These are phyloP conservation scores for Sebastes elongatus DNA, from an alignment of 2,797 vertebrate genomes.

Conservation along the genomic window DNA sequence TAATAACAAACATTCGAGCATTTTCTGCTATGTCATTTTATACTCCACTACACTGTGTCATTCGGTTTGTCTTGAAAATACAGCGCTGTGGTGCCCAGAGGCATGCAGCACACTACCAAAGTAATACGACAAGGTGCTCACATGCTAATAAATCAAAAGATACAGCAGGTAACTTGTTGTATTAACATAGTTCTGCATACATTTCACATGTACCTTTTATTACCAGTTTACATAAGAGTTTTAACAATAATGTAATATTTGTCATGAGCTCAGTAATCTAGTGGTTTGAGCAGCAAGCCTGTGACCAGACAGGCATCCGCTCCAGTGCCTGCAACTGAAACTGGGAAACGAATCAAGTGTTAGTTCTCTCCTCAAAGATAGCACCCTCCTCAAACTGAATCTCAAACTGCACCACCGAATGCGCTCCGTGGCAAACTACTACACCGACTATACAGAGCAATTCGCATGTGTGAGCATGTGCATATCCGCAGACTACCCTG, in stretches of 20 bases:
- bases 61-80: not conserved
- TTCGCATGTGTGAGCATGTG: not conserved
- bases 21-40: not conserved
- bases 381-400: not conserved
- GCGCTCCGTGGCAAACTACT: not conserved
- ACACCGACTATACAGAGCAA: not conserved
- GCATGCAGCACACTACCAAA: not conserved
- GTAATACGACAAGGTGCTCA: not conserved
- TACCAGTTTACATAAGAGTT: not conserved
- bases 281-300: conserved; percentile 1
- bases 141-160: not conserved
- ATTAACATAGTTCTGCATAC: not conserved
- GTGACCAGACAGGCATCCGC: not conserved
- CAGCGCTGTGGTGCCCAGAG: not conserved
- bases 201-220: not conserved
- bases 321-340: conserved; percentile 1
- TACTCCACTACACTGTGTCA: not conserved
- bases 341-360: conserved; percentile 1
- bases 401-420: not conserved
- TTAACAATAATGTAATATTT: not conserved
- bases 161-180: not conserved
- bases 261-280: not conserved
- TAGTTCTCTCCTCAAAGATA: not conserved
- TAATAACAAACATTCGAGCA: not conserved
- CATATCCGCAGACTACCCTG: not conserved